Base-by-base conservation (phyloP, 2,888 invertebrate genomes). In the Drosophila vallismaia region DNA sequence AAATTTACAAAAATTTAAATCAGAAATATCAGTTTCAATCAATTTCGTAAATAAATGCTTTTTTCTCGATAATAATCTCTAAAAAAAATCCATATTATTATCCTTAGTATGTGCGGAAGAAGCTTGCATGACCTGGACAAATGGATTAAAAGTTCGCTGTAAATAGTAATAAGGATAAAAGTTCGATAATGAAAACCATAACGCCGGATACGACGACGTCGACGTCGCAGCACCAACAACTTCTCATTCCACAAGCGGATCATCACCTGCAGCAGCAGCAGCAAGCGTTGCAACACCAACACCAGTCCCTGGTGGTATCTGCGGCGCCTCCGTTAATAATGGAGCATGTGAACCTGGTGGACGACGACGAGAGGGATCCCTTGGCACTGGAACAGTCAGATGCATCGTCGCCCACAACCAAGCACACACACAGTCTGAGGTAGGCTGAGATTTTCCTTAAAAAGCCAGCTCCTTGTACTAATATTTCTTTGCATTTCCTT, bases 371-470 rank as follows among this genome's bases (percentile, higher is more conserved):
- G 76, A 90, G 89, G 66, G 91, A 91, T 88, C 91, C 91, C 8
- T 74, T 91, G 74, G 92, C 92, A 9, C 75, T 91, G 58, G 91
- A 91, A 63, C 63, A 67, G 8, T 9, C 49, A 29, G 58, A 67
- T 31, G 49, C 36, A 38, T 78, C 85, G 53, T 78, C 85, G 53
- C 70, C 87, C 29, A 86, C 77, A 40, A 94, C 95, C 89, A 97
- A 96, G 92, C 97, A 96, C 92, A 96, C 95, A 46, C 91, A 94
- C 92, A 92, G 93, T 93, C 92, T 94, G 92, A 85, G 89, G 89
- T 90, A 53, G 29, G 71, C 60, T 9, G 8, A 4, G 6, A 9
- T 44, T 14, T 14, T 26, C 31, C 9, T 28, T 26, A 1, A 6
- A 2, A 6, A n/a, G 12, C 1, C 33, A 0, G 7, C 19, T 12